Evolutionary conservation across 2,888 invertebrate species (phyloP).

Genomic region (Nephrotoma appendiculata): DNA sequence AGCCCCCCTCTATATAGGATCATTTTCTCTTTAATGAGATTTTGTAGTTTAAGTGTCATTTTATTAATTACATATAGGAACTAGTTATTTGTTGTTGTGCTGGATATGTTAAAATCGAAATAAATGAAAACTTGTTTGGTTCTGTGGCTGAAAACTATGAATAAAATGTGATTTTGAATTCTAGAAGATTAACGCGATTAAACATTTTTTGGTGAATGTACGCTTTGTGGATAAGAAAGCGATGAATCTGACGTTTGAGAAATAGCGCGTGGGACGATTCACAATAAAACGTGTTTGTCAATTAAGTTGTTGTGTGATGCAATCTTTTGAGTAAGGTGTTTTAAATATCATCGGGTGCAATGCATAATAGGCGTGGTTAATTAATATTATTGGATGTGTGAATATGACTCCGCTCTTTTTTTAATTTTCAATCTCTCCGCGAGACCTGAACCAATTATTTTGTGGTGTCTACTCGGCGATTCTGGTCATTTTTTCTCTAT

Average conservation of each 20-base stretch:
- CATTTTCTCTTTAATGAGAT: neutral
- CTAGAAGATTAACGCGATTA: neutral
- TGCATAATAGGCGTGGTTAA: too few species aligned
- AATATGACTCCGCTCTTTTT: too few species aligned
- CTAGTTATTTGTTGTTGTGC: neutral
- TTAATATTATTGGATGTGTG: too few species aligned
- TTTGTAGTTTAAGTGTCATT: neutral
- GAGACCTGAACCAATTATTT: too few species aligned
- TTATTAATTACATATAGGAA: neutral
- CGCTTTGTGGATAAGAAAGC: neutral
- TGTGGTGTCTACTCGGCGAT: too few species aligned
- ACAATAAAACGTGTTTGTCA: neutral
- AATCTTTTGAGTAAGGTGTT: neutral
- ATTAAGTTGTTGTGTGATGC: neutral
- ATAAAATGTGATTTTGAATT: neutral
- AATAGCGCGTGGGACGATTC: neutral
- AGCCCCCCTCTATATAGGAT: neutral
- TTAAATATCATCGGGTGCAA: too few species aligned
- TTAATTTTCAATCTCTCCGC: too few species aligned
- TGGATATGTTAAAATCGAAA: neutral
- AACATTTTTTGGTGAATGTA: neutral
- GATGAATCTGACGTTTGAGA: neutral
- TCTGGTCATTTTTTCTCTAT: too few species aligned
- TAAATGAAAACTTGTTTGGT: neutral
- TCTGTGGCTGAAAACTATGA: neutral